Evolutionary conservation across 2,113 vertebrate species (phyloP).

Genomic region (Microtus ochrogaster): DNA sequence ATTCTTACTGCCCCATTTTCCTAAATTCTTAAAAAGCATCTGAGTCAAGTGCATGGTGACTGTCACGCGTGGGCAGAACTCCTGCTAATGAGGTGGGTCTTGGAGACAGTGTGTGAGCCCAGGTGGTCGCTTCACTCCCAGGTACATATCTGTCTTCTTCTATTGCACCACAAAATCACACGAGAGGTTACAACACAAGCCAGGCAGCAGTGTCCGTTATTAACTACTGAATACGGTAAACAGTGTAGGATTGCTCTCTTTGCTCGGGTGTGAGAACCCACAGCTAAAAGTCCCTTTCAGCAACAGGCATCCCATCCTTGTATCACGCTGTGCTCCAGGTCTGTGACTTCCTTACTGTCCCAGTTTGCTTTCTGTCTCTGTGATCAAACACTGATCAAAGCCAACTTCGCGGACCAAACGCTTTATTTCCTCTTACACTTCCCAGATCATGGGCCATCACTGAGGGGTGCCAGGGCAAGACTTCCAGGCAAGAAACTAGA

Average conservation of each 20-base stretch:
- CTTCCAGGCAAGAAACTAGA: background rate
- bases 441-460: background rate
- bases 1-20: background rate
- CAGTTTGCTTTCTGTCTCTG: too few species aligned
- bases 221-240: background rate
- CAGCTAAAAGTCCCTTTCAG: background rate
- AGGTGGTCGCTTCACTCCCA: background rate
- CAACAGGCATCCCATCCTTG: background rate
- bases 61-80: background rate
- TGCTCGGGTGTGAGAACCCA: background rate
- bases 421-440: background rate
- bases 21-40: background rate
- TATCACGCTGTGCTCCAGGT: background rate
- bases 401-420: background rate
- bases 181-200: background rate
- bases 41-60: too few species aligned
- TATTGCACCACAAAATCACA: background rate
- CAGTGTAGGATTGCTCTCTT: background rate
- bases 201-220: background rate
- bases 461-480: background rate
- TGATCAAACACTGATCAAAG: background rate
- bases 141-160: background rate
- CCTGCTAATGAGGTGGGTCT: background rate
- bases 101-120: background rate
- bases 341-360: background rate